phyloP scores from a whole-genome alignment of 2,113 vertebrate genomes.

The Chauna torquata region DNA sequence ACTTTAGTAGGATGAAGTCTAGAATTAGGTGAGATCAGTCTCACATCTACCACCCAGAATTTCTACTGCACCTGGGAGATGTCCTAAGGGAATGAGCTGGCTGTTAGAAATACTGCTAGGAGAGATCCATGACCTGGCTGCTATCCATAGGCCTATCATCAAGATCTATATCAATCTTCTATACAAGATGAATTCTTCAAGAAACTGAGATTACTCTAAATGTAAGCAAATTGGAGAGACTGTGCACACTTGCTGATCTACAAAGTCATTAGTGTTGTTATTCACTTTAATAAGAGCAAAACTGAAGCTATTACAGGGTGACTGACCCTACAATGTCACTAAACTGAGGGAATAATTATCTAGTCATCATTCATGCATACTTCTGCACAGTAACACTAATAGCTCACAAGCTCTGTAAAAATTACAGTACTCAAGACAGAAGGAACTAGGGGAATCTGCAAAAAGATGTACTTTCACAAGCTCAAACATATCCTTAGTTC shows the following conservation, averaged over 20 bases:
- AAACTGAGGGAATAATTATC: background rate
- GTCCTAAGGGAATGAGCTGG: background rate
- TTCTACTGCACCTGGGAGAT: background rate
- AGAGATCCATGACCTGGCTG: background rate
- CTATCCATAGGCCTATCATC: rapidly evolving
- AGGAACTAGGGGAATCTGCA: background rate
- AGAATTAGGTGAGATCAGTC: background rate
- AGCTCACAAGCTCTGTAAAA: background rate
- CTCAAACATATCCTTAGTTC: background rate
- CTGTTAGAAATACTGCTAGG: background rate
- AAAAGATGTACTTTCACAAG: background rate
- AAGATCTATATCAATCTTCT: background rate
- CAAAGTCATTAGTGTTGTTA: background rate
- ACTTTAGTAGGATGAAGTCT: background rate
- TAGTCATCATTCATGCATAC: background rate
- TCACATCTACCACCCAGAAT: background rate
- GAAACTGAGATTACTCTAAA: background rate
- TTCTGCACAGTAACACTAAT: background rate
- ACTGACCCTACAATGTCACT: background rate
- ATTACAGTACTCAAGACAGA: background rate
- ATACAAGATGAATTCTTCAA: background rate
- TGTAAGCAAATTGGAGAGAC: background rate
- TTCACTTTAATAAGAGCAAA: background rate
- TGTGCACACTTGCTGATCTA: background rate
- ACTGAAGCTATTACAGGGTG: background rate